A percentile compares a stretch with the other conserved stretches of the same genome.
Conservation (phyloP, 2,888 invertebrate species). For the Mellilla xanthometata region DNA sequence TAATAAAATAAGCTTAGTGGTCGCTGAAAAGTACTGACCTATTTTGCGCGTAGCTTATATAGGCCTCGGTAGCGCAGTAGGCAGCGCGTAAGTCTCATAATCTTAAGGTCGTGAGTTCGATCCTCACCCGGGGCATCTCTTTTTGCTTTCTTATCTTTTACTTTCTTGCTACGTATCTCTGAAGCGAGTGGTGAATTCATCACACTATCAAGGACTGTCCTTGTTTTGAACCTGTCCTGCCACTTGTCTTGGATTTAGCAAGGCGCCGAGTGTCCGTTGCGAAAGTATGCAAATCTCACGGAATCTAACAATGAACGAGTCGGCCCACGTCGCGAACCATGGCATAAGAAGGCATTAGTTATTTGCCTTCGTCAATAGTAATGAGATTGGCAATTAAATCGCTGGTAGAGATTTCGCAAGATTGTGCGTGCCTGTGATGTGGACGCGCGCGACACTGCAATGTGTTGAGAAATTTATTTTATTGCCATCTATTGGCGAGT, state of each 20-base stretch:
- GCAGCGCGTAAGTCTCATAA: conserved; percentile 96
- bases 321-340: conserved; percentile 50
- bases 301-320: conserved; percentile 54
- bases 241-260: conserved; percentile 35
- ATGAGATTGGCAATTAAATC: conserved; percentile 45
- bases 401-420: conserved; percentile 38
- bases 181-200: conserved; percentile 16
- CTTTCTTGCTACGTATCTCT: background rate
- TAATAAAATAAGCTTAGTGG: too few relatives aligned
- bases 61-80: conserved; percentile 92
- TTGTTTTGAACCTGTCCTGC: conserved; percentile 31
- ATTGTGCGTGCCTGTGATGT: conserved; percentile 26
- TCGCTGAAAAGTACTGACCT: too few relatives aligned
- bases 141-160: conserved; percentile 31
- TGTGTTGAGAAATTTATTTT: conserved; percentile 34
- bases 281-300: conserved; percentile 57
- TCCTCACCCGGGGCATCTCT: conserved; percentile 92
- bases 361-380: conserved; percentile 52
- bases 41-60: conserved; percentile 21
- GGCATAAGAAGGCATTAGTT: conserved; percentile 36
- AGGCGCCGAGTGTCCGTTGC: conserved; percentile 32
- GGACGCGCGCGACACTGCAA: conserved; percentile 33
- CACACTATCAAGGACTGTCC: conserved; percentile 24
- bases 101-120: conserved; percentile 98
- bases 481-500: conserved; percentile 52